Evolutionary conservation across 2,113 vertebrate genomes (phyloP).

Genomic region (Sorex araneus): DNA sequence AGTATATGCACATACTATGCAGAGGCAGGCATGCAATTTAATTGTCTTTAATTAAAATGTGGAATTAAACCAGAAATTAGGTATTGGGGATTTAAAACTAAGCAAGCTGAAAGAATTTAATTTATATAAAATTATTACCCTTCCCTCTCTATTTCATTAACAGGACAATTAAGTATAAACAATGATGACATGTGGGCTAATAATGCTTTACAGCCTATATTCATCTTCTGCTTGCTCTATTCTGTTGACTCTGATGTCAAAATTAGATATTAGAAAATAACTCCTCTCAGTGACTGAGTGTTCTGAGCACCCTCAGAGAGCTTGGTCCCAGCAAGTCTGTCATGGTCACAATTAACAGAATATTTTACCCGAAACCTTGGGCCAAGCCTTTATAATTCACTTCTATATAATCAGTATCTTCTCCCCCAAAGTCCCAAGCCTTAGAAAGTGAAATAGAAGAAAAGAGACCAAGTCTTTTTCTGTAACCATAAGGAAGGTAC

Average conservation of each 20-base stretch:
- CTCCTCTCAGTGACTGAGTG: background rate
- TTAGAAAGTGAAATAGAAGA: background rate
- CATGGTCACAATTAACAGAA: background rate
- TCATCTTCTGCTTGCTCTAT: background rate
- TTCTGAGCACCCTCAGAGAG: background rate
- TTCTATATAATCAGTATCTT: background rate
- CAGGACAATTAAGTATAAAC: slow-evolving; percentile 46
- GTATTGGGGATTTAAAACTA: slow-evolving; percentile 48
- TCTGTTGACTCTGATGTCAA: background rate
- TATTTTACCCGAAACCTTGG: background rate
- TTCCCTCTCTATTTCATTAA: slow-evolving; percentile 48
- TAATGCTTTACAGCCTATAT: background rate
- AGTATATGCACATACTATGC: slow-evolving; percentile 34
- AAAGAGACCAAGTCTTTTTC: background rate
- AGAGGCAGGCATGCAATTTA: slow-evolving; percentile 66
- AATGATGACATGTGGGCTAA: background rate
- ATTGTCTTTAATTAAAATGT: slow-evolving; percentile 56
- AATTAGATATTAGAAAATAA: background rate
- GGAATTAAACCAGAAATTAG: slow-evolving; percentile 69
- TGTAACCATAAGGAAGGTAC: no score
- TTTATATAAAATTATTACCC: slow-evolving; percentile 59
- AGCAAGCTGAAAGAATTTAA: slow-evolving; percentile 33
- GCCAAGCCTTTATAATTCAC: background rate
- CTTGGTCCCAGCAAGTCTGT: background rate
- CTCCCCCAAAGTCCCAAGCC: background rate